These are phyloP conservation scores for Pterocles burchelli DNA, from an alignment of 2,113 vertebrate genomes.

Conservation along the genomic window DNA sequence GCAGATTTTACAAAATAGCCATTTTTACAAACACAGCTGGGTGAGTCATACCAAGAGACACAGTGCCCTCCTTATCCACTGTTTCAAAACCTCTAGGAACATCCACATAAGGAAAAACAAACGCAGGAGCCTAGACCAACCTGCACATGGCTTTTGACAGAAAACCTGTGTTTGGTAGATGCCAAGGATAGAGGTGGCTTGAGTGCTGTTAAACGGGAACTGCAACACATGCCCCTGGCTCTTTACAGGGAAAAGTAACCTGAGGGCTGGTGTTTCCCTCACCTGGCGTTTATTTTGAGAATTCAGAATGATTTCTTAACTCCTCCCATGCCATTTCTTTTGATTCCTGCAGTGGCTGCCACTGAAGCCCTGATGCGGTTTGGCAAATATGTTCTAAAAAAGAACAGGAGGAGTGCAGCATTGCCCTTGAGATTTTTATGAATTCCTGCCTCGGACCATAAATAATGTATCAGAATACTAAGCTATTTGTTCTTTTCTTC, in stretches of 20 bases:
- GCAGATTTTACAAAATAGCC: neutral
- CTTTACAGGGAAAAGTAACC: neutral
- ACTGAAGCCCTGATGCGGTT: neutral
- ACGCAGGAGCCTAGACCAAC: neutral
- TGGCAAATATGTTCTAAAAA: neutral
- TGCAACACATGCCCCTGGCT: neutral
- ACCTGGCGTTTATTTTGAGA: neutral
- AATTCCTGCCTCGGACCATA: neutral
- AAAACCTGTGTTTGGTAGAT: neutral
- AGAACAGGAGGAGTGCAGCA: neutral
- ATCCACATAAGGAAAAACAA: neutral
- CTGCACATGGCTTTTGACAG: neutral
- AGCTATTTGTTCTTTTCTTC: conserved; percentile 15
- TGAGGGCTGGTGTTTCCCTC: neutral
- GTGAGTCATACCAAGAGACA: neutral
- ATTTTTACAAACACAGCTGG: neutral
- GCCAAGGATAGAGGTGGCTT: neutral
- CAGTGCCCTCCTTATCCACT: neutral
- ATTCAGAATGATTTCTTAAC: neutral
- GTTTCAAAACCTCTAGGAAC: neutral
- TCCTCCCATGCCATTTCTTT: neutral
- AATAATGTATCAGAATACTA: conserved; percentile 9
- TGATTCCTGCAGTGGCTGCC: neutral
- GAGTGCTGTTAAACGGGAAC: neutral
- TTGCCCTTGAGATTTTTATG: neutral